Conservation (phyloP, 2,797 vertebrate genomes). For the Pseudochaenichthys georgianus region DNA sequence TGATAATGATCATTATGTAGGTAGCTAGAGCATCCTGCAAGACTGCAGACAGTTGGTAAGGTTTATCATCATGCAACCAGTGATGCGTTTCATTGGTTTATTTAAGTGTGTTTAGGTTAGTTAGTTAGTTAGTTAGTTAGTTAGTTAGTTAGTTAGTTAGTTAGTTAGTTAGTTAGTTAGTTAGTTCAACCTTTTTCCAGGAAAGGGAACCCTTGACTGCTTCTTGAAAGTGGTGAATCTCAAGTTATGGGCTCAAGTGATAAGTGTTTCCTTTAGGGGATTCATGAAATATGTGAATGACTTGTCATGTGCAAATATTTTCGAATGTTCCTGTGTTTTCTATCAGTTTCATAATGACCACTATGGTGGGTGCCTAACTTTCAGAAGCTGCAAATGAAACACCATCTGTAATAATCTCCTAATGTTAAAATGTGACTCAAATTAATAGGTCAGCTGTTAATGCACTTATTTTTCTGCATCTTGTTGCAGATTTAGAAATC, state of each 20-base stretch:
- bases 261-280: not conserved
- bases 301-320: not conserved
- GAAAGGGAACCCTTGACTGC: not conserved
- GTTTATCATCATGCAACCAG: not conserved
- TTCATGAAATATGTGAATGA: not conserved
- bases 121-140: no score
- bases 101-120: not conserved
- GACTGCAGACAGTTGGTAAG: not conserved
- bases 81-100: not conserved
- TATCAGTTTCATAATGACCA: not conserved
- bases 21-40: no score
- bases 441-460: conserved; percentile 1
- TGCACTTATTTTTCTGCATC: not conserved
- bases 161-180: not conserved
- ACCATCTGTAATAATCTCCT: not conserved
- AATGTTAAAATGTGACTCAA: conserved; percentile 4
- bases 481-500: conserved; percentile 1
- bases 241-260: not conserved
- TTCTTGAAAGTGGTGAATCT: not conserved
- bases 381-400: not conserved
- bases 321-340: not conserved
- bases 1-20: not conserved
- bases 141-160: no score
- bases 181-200: no score
- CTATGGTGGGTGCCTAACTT: not conserved